A percentile compares a stretch with the other conserved stretches of the same genome.
Evolutionary conservation across 2,888 invertebrate species (phyloP).

Genomic region (Anoncus sp.): DNA sequence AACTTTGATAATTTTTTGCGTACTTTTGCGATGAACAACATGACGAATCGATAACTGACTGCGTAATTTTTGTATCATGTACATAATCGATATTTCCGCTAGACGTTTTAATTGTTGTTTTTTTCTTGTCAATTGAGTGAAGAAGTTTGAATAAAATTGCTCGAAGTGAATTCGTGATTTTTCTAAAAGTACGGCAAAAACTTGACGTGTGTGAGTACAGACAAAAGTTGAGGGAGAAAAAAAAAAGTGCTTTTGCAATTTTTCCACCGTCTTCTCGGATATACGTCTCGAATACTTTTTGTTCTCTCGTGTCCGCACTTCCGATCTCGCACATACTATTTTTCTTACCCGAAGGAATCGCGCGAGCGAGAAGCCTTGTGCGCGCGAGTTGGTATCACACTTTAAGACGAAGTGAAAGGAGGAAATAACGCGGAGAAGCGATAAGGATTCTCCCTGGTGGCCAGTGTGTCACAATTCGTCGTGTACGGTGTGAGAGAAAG

Average conservation of each 20-base stretch:
- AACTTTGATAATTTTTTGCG: too few relatives aligned
- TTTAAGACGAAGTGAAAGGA: slow-evolving; percentile 21
- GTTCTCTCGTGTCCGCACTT: slow-evolving; percentile 2
- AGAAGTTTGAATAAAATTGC: too few relatives aligned
- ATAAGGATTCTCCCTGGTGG: slow-evolving; percentile 58
- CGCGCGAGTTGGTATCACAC: slow-evolving; percentile 39
- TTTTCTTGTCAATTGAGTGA: too few relatives aligned
- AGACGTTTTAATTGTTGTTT: too few relatives aligned
- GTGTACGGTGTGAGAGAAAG: slow-evolving; percentile 3
- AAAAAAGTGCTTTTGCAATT: neutral
- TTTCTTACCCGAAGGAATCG: slow-evolving; percentile 19
- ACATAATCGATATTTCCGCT: too few relatives aligned
- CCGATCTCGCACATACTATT: slow-evolving; percentile 28
- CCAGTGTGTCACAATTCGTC: slow-evolving; percentile 51
- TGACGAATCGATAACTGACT: too few relatives aligned
- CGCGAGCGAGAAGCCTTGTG: slow-evolving; percentile 10
- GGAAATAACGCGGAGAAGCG: slow-evolving; percentile 35
- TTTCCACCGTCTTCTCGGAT: neutral
- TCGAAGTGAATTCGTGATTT: neutral
- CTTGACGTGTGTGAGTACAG: too few relatives aligned
- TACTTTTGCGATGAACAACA: too few relatives aligned
- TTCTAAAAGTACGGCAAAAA: too few relatives aligned
- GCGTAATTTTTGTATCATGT: too few relatives aligned
- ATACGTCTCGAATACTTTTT: neutral
- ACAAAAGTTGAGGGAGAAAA: too few relatives aligned